Percentiles rank a stretch among this genome's conserved stretches.
phyloP scores from a whole-genome alignment of 2,113 vertebrate species.

The Ammodramus savannarum region DNA sequence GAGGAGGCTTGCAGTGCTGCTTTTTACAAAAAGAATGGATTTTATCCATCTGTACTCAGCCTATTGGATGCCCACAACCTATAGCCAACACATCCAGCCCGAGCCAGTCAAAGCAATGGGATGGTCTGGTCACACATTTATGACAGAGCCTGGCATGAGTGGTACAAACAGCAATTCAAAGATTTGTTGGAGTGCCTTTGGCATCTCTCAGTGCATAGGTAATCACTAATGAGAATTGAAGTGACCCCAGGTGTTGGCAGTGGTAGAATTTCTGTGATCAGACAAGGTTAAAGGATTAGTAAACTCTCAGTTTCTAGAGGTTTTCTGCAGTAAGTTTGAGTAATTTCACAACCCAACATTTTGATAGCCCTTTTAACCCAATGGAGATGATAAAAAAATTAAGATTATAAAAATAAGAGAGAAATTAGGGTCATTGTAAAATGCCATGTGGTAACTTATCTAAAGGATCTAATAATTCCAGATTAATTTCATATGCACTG shows the following conservation, averaged over 20 bases:
- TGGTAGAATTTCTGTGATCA: neutral
- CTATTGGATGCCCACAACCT: neutral
- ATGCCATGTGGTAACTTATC: constrained; percentile 12
- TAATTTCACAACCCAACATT: neutral
- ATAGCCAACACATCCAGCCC: neutral
- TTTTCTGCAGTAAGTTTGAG: neutral
- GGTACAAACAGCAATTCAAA: neutral
- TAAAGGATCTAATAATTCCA: constrained; percentile 45
- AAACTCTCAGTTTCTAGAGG: neutral
- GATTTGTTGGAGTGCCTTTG: neutral
- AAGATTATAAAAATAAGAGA: constrained; percentile 34
- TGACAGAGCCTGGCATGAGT: neutral
- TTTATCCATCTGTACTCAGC: neutral
- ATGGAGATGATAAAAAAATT: constrained; percentile 1
- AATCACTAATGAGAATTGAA: neutral
- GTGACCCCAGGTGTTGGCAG: neutral
- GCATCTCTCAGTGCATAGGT: neutral
- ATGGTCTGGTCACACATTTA: neutral
- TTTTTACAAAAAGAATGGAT: neutral
- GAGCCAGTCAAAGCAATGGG: neutral
- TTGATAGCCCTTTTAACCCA: neutral
- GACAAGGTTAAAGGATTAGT: neutral
- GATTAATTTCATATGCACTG: constrained; percentile 34
- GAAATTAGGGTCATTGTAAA: constrained; percentile 58
- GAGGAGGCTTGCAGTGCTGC: neutral